These are phyloP conservation scores for Anthopleura sola DNA, from an alignment of 64 coral and sea anemone genomes.

Conservation along the genomic window DNA sequence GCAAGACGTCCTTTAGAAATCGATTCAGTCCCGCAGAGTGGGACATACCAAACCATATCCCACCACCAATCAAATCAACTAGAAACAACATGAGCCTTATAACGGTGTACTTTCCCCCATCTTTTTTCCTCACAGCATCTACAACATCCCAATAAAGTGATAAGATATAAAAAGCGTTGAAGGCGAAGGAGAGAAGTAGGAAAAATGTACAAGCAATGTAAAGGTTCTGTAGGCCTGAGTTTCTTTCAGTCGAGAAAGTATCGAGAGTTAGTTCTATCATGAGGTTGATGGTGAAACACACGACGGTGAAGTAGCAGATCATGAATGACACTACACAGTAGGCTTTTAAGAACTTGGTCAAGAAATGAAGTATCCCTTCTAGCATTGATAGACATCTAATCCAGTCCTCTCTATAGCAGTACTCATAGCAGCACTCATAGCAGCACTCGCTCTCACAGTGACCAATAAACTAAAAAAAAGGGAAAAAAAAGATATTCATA, in stretches of 20 bases:
- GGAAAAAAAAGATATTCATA: too few relatives aligned
- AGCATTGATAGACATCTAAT: neutral
- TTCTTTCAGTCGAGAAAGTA: neutral
- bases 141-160: constrained; percentile 18
- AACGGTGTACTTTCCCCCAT: neutral
- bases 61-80: neutral
- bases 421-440: neutral
- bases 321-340: neutral
- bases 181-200: neutral
- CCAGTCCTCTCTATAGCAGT: neutral
- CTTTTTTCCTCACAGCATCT: neutral
- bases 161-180: neutral
- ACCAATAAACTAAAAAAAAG: too few relatives aligned
- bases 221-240: neutral
- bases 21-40: neutral
- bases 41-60: neutral
- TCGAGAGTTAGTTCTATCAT: neutral
- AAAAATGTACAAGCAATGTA: neutral
- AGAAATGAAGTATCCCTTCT: neutral
- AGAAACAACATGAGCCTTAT: neutral
- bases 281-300: neutral
- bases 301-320: neutral
- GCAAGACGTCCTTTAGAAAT: neutral
- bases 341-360: neutral
- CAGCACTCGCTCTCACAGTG: too few relatives aligned